phyloP scores from a whole-genome alignment of 2,113 vertebrate genomes.

The Empidonax traillii region DNA sequence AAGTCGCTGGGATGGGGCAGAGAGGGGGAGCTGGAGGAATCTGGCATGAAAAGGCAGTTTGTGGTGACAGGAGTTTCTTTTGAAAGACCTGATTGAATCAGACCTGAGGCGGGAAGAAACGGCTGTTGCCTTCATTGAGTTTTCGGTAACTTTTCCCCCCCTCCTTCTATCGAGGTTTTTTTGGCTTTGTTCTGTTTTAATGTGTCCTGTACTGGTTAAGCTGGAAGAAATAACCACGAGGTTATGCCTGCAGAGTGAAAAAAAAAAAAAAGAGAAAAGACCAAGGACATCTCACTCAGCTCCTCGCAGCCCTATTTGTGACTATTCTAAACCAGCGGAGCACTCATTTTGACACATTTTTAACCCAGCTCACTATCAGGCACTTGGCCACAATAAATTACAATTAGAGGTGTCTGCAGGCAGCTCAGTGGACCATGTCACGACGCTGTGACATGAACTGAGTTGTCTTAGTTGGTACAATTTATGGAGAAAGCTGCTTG shows the following conservation, averaged over 20 bases:
- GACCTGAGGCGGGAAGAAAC: slow-evolving; percentile 34
- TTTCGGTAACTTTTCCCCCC: neutral
- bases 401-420: neutral
- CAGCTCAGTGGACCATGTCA: neutral
- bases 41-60: slow-evolving; percentile 57
- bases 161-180: neutral
- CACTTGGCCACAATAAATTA: neutral
- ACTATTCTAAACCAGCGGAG: neutral
- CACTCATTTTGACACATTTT: neutral
- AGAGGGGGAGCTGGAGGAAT: slow-evolving; percentile 28
- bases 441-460: neutral
- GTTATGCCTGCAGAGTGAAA: neutral
- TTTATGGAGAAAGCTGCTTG: neutral
- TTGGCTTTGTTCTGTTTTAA: slow-evolving; percentile 14
- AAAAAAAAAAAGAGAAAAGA: neutral
- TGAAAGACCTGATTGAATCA: slow-evolving; percentile 40
- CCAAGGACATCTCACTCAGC: slow-evolving; percentile 23
- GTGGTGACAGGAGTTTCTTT: slow-evolving; percentile 55
- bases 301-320: neutral
- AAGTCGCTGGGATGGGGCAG: slow-evolving; percentile 39
- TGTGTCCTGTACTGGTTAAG: slow-evolving; percentile 1
- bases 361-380: neutral
- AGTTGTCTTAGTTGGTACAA: neutral
- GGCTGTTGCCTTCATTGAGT: slow-evolving; percentile 42
- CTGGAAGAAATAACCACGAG: neutral